A percentile compares a stretch with the other conserved stretches of the same genome.
Evolutionary conservation across 2,888 invertebrate species (phyloP).

Genomic region (Cremastobaeus sp.): DNA sequence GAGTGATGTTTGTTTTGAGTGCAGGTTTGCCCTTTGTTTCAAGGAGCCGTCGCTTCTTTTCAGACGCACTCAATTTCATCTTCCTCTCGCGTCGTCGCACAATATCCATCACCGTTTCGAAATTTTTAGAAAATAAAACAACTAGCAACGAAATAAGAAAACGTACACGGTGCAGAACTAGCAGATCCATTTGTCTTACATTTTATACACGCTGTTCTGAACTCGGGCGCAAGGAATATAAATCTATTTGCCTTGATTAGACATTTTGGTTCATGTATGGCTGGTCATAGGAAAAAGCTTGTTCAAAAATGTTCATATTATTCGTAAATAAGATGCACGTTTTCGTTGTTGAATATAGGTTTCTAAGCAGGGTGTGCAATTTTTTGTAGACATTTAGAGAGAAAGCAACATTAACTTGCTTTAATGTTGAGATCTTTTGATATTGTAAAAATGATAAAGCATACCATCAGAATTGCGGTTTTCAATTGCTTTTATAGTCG

Average conservation of each 20-base stretch:
- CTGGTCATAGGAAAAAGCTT: no score
- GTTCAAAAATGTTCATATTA: no score
- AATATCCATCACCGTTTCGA: conserved; percentile 52
- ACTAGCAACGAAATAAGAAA: not conserved
- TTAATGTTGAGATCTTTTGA: no score
- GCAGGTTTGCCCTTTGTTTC: conserved; percentile 75
- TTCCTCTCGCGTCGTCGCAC: conserved; percentile 41
- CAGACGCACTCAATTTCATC: conserved; percentile 38
- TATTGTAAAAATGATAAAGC: no score
- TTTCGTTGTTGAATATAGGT: no score
- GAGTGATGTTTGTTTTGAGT: conserved; percentile 77
- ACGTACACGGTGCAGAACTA: not conserved
- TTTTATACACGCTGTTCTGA: conserved; percentile 20
- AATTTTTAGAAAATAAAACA: conserved; percentile 37
- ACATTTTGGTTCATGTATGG: conserved; percentile 37
- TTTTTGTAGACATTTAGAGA: no score
- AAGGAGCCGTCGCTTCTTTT: conserved; percentile 66
- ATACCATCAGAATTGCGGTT: no score
- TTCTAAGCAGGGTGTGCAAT: no score
- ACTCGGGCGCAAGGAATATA: conserved; percentile 28
- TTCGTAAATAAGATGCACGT: no score
- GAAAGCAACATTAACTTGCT: no score
- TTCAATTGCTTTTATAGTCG: no score
- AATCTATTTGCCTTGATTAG: conserved; percentile 49
- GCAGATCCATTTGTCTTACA: conserved; percentile 43